Evolutionary conservation across 2,113 vertebrate genomes (phyloP), one percentile per base, ranked within the genome.

Genomic region (Oophaga pumilio): DNA sequence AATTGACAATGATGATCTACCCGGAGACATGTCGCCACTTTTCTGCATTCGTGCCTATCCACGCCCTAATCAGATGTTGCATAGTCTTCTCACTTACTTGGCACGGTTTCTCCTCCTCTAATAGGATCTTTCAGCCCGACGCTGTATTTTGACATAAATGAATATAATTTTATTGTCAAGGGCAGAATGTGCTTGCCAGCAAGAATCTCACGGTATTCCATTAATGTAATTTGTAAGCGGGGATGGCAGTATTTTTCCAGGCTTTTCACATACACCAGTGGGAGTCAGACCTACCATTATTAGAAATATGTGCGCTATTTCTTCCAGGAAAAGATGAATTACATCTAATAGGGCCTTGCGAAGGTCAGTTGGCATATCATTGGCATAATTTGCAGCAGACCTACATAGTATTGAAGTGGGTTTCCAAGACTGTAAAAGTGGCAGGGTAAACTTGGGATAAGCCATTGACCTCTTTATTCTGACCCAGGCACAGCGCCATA

Each of bases 91-190:
- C 13, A 24, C 57, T 82, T 76, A 15, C 68, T 74, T 76, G 76
- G 80, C 62, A 71, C 17, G 49, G 59, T 17, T 13, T n/a, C 76
- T 76, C 80, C 43, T 59, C 33, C 56, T 79, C 49, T 86, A 86
- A 79, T 79, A 77, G 76, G 85, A 86, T 79, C 26, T 8, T 86
- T 79, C 85, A 86, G 76, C 49, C 62, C n/a, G 8, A 59, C 49
- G 20, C n/a, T 66, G 84, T 76, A 78, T 77, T 50, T 52, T 85
- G 84, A 85, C 84, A 86, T 66, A 26, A 59, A 86, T 76, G 84
- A 52, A 64, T 86, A 60, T 86, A 86, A 79, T 86, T 68, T 69
- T 86, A 68, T 86, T 86, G 84, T 86, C 84, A 77, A 77, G 85
- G 50, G 85, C 59, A 60, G 57, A 74, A 28, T n/a, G 49, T 79